These are phyloP conservation scores for Apocheima hispidaria DNA, from an alignment of 2,888 invertebrate species.

Conservation along the genomic window DNA sequence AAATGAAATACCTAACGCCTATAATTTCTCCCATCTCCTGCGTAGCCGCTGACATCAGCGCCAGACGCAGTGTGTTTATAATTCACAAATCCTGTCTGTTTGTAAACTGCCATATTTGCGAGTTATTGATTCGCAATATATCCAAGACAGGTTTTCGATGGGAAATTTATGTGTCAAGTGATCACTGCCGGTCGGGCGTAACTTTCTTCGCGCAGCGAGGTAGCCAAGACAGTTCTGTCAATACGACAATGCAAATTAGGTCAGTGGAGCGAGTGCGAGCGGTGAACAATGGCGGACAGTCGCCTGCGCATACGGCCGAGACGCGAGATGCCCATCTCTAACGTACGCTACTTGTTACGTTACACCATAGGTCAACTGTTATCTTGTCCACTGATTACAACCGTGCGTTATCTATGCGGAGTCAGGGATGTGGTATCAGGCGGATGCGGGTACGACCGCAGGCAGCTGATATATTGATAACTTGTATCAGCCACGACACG, in stretches of 20 bases:
- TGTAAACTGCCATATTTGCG: conserved; percentile 26
- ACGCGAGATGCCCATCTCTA: conserved; percentile 56
- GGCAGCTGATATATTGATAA: conserved; percentile 55
- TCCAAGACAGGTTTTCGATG: background rate
- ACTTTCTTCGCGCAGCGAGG: conserved; percentile 61
- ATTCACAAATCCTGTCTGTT: conserved; percentile 21
- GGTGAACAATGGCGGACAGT: conserved; percentile 68
- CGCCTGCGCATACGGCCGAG: conserved; percentile 50
- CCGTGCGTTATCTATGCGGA: conserved; percentile 47
- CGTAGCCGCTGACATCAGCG: conserved; percentile 34
- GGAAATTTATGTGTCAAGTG: conserved; percentile 1
- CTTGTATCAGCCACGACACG: conserved; percentile 60
- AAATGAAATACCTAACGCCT: conserved; percentile 27
- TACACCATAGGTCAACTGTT: conserved; percentile 48
- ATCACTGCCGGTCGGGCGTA: conserved; percentile 21
- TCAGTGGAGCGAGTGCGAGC: conserved; percentile 77
- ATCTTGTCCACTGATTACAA: conserved; percentile 35
- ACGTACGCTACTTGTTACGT: conserved; percentile 47
- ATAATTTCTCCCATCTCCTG: conserved; percentile 27
- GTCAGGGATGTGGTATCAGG: conserved; percentile 32
- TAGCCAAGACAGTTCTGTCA: conserved; percentile 82
- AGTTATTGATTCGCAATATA: conserved; percentile 21
- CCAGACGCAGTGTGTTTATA: conserved; percentile 30
- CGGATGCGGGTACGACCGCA: conserved; percentile 54
- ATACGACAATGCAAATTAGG: conserved; percentile 80